Evolutionary conservation across 2,888 invertebrate species (phyloP).

Genomic region (Onchidella celtica): DNA sequence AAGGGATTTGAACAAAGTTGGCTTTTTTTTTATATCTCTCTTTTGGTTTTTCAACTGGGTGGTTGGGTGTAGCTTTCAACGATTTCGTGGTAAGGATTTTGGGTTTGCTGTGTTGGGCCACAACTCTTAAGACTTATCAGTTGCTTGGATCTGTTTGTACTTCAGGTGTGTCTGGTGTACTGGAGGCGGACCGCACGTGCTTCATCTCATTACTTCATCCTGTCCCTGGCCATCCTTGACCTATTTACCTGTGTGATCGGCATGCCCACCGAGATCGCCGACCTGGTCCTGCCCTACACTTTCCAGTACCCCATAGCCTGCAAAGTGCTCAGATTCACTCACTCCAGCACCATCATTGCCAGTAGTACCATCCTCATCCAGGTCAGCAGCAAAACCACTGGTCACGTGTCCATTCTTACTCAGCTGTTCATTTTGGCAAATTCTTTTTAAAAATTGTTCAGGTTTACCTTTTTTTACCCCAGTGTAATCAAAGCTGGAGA

Average conservation of each 20-base stretch:
- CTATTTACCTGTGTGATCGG: conserved; percentile 73
- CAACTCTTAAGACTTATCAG: too few species aligned
- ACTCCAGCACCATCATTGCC: conserved; percentile 73
- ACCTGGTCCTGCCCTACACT: conserved; percentile 72
- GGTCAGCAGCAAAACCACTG: too few species aligned
- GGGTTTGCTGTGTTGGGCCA: too few species aligned
- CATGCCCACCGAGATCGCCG: conserved; percentile 74
- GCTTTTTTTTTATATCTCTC: background rate
- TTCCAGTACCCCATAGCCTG: conserved; percentile 72
- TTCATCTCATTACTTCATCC: conserved; percentile 74
- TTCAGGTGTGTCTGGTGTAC: conserved; percentile 71
- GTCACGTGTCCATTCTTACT: too few species aligned
- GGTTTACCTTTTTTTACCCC: too few species aligned
- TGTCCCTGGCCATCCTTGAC: conserved; percentile 71
- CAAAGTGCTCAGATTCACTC: conserved; percentile 70
- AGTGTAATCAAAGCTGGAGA: too few species aligned
- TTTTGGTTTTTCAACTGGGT: too few species aligned
- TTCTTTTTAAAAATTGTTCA: too few species aligned
- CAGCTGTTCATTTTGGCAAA: too few species aligned
- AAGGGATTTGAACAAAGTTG: background rate
- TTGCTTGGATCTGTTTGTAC: too few species aligned
- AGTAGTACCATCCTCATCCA: conserved; percentile 70
- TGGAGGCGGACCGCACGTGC: conserved; percentile 62
- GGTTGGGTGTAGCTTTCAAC: too few species aligned
- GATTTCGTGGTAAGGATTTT: too few species aligned